phyloP scores from a whole-genome alignment of 2,113 vertebrate genomes.

The Thalassarche chlororhynchos region DNA sequence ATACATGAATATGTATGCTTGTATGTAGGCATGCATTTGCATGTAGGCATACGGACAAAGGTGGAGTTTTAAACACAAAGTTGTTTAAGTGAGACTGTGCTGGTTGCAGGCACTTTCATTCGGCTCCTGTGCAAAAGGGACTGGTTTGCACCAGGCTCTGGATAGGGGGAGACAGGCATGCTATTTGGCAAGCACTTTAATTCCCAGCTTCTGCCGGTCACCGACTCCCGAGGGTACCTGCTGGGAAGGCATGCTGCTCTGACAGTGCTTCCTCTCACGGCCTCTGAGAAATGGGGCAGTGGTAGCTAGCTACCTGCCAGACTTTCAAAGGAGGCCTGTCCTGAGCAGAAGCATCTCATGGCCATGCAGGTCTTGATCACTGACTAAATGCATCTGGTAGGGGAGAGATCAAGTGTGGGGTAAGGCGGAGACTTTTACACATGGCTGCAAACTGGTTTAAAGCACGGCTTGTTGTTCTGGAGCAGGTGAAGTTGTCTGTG shows the following conservation, averaged over 20 bases:
- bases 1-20: fast-evolving
- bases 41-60: not conserved
- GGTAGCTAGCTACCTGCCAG: not conserved
- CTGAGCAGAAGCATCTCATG: not conserved
- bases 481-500: not conserved
- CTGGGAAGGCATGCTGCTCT: not conserved
- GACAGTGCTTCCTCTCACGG: not conserved
- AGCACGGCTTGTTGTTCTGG: not conserved
- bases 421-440: not conserved
- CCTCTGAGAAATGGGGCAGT: not conserved
- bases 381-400: not conserved
- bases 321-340: not conserved
- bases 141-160: not conserved
- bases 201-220: not conserved
- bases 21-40: not conserved
- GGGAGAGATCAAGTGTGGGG: not conserved
- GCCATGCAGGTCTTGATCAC: not conserved
- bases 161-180: not conserved
- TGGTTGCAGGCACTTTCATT: not conserved
- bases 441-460: not conserved
- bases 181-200: not conserved
- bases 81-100: not conserved
- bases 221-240: fast-evolving
- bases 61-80: not conserved
- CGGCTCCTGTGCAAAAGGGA: not conserved